Percentiles rank a stretch among this genome's conserved stretches.
Evolutionary conservation across 2,888 invertebrate species (phyloP).

Genomic region (Melitaea athalia): DNA sequence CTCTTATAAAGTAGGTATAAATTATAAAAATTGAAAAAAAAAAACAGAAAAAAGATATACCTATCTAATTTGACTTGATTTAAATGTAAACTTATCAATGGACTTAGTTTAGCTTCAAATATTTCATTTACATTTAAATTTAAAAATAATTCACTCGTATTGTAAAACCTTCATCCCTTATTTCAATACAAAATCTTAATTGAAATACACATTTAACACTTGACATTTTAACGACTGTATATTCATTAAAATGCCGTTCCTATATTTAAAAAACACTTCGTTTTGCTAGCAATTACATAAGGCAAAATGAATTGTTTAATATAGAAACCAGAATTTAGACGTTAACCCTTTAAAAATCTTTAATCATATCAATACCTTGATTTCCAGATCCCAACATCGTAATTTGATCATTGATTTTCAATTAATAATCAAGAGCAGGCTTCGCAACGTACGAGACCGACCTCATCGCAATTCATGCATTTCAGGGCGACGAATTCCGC

Average conservation of each 20-base stretch:
- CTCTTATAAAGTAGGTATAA: too few relatives aligned
- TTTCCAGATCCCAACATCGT: not conserved
- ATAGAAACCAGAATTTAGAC: not conserved
- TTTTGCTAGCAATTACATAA: too few relatives aligned
- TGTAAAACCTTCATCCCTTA: not conserved
- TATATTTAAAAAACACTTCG: too few relatives aligned
- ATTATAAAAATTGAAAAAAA: too few relatives aligned
- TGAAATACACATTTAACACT: not conserved
- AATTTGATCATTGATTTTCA: not conserved
- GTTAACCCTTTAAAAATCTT: not conserved
- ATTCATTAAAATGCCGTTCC: too few relatives aligned
- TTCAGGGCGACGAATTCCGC: conserved; percentile 96
- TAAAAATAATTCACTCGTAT: too few relatives aligned
- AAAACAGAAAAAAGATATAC: too few relatives aligned
- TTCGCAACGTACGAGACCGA: conserved; percentile 94
- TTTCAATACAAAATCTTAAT: not conserved
- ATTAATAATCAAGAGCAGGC: conserved; percentile 83
- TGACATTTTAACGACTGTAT: not conserved
- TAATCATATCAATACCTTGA: not conserved
- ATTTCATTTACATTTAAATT: too few relatives aligned
- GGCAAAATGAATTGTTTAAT: too few relatives aligned
- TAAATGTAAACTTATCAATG: too few relatives aligned
- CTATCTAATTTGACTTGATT: too few relatives aligned
- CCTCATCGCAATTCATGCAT: conserved; percentile 98
- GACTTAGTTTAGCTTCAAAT: too few relatives aligned